Evolutionary conservation across 2,797 vertebrate species (phyloP), one percentile per base, ranked within the genome.

Genomic region (Garrulus glandarius): DNA sequence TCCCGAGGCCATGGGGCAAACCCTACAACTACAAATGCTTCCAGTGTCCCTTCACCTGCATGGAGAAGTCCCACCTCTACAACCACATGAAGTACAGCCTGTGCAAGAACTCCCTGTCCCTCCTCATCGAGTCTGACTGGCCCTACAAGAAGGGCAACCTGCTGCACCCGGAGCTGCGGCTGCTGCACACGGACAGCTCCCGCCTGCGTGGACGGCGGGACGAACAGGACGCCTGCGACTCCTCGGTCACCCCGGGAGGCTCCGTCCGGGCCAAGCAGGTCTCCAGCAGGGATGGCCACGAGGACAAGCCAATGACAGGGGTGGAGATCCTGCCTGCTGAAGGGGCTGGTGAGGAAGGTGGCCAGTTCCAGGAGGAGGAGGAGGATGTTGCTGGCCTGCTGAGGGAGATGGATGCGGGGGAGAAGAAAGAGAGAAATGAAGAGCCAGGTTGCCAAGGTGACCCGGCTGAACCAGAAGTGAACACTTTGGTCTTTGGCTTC

Each of bases 51-150:
- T 99, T 99, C 98, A 99, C 99, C 44, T 99, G 99, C 98, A 99
- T 99, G 99, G 99, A 99, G 98, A 99, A 99, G 95, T 99, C 99
- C 2, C 99, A 99, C 91, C 99, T 99, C 32, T 99, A 99, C 98
- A 99, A 99, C 97, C 99, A 99, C 93, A 99, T 99, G 99, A 99
- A 99, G 98, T 99, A 99, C 98, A 99, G 99, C 97, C 98, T 99
- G 92, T 99, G 99, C 95, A 99, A 99, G 97, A 99, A 99, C 97
- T 99, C 99, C 10, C 98, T 99, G 7, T 99, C 99, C 6, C 98
- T 99, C 91, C 98, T 99, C 59, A 99, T 99, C 0, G 99, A 99
- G 95, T 99, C 99, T 0, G 99, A 99, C 95, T 99, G 99, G 99
- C 98, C 99, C 1, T 99, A 99, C 93, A 99, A 99, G 91, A 99